A percentile compares a stretch with the other conserved stretches of the same genome.
phyloP scores from a whole-genome alignment of 2,797 vertebrate species.

The Megaceryle alcyon region DNA sequence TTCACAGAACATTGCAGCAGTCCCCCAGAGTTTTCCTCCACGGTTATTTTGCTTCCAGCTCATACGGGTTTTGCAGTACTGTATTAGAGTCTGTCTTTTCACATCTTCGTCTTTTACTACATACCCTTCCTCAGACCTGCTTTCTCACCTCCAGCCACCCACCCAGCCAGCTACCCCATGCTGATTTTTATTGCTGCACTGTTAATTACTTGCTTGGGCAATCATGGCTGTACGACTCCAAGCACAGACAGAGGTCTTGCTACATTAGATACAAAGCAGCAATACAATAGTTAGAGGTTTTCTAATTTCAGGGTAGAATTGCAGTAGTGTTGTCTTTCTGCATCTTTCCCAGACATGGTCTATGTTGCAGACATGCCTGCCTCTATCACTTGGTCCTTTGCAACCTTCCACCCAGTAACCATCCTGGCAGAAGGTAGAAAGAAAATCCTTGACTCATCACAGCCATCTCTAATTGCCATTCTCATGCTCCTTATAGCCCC shows the following conservation, averaged over 20 bases:
- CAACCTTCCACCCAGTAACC: background rate
- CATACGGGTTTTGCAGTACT: background rate
- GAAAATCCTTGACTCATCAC: constrained; percentile 8
- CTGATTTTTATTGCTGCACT: background rate
- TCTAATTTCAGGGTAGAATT: background rate
- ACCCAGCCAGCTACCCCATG: background rate
- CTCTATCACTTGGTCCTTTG: background rate
- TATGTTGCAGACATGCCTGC: background rate
- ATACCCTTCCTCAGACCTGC: background rate
- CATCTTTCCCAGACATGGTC: background rate
- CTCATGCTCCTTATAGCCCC: background rate
- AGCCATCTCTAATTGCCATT: background rate
- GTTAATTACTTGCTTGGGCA: constrained; percentile 53
- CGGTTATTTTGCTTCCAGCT: background rate
- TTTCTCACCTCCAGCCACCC: constrained; percentile 18
- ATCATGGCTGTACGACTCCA: background rate
- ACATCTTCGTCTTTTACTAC: background rate
- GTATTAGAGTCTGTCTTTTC: background rate
- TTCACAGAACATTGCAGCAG: constrained; percentile 48
- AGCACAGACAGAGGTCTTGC: background rate
- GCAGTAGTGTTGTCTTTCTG: background rate
- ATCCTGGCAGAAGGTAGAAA: background rate
- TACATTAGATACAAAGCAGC: background rate
- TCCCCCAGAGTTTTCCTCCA: constrained; percentile 25
- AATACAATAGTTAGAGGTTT: background rate